Conservation (phyloP, 2,797 vertebrate genomes). For the Aselliscus stoliczkanus region DNA sequence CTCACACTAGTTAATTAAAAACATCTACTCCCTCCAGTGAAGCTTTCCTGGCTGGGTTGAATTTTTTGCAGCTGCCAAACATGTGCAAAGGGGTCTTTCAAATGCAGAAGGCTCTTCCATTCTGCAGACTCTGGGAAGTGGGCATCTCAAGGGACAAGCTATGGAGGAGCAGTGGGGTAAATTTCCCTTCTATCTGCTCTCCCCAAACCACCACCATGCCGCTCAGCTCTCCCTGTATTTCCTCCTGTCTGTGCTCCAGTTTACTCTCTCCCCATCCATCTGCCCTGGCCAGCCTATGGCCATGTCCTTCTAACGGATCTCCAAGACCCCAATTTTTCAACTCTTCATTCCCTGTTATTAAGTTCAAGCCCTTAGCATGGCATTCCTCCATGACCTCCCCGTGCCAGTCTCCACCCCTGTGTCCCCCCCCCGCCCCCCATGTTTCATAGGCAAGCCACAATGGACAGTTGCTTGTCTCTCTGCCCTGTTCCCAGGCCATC, state of each 20-base stretch:
- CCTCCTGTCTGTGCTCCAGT: neutral
- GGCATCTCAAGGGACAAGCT: neutral
- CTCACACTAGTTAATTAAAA: constrained; percentile 37
- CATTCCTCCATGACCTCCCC: neutral
- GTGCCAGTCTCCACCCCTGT: fast-evolving
- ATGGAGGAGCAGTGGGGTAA: neutral
- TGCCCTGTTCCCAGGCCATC: neutral
- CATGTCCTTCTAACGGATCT: neutral
- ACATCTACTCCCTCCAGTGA: neutral
- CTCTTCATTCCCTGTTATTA: neutral
- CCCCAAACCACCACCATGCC: neutral
- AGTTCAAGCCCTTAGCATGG: neutral
- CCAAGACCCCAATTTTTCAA: neutral
- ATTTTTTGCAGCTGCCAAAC: neutral
- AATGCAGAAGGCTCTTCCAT: neutral
- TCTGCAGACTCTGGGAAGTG: neutral
- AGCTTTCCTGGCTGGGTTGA: neutral
- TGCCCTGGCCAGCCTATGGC: neutral
- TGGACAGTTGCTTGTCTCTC: too few species aligned
- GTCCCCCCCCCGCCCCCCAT: fast-evolving
- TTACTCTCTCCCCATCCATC: fast-evolving
- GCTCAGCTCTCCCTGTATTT: neutral
- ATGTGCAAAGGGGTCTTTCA: neutral
- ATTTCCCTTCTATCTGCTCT: neutral
- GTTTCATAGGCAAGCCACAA: neutral